Base-by-base conservation (phyloP, 2,113 vertebrate genomes). In the Anarrhichthys ocellatus region DNA sequence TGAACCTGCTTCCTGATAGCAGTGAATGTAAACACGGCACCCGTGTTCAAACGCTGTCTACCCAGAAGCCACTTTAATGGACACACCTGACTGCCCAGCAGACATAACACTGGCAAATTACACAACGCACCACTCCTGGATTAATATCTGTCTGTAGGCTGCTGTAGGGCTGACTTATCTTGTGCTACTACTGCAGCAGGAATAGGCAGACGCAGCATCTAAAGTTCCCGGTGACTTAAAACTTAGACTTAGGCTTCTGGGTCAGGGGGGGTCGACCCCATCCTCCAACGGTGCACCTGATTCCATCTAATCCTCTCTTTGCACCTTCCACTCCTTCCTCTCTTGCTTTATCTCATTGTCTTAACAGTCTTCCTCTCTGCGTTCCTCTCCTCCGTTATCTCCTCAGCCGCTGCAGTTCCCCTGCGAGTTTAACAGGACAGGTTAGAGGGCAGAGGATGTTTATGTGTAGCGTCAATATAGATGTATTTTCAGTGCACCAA, bases 1-100 rank as follows among this genome's bases (percentile, higher is more conserved):
- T 94, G 91, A 93, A 94, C 89, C 34, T 38, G 62, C 48, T 80
- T 73, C 66, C 86, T 86, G 91, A 93, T 91, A 93, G 84, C 73
- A 90, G 56, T 62, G 50, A 82, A 91, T 83, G 87, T 93, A 94
- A 95, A 95, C 91, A 95, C 79, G 73, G 76, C 64, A 81, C 44
- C 29, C 66, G 67, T 52, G 84, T 93, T 93, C 83, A 90, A 88
- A 88, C 64, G 6, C 84, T 36, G 34, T 52, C 74, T 84, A 69
- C 42, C 50, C 14, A 42, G 82, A 72, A 84, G 81, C 54, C 36
- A n/a, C 42, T 77, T 85, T 84, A 88, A 85, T 87, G 84, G 75
- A 87, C 90, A 82, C 85, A 90, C 82, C 90, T 89, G 87, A 89
- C 81, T 84, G 72, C 76, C 73, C 40, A 38, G 65, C 74, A 92